Evolutionary conservation across 2,797 vertebrate species (phyloP).

Genomic region (Simalia tracyae): DNA sequence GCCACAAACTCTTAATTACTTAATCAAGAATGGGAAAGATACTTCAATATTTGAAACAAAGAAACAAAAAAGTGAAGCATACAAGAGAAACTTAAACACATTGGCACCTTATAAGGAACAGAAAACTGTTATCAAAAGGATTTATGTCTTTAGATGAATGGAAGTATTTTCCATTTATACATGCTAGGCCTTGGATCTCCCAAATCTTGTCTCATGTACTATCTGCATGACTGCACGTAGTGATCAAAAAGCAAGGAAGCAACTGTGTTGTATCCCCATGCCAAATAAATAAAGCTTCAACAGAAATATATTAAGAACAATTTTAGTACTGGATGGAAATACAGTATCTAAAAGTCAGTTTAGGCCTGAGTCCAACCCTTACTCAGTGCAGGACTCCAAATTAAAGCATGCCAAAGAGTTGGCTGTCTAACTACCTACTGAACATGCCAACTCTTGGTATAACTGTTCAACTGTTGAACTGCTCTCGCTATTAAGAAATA

Average conservation of each 20-base stretch:
- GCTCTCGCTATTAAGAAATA: neutral
- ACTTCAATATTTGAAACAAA: no score
- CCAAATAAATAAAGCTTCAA: neutral
- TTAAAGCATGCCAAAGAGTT: neutral
- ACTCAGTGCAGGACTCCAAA: neutral
- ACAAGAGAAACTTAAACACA: no score
- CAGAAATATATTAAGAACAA: neutral
- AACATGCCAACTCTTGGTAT: neutral
- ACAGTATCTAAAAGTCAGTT: neutral
- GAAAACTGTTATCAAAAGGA: no score
- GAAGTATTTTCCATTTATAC: neutral
- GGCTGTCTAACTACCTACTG: neutral
- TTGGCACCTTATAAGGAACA: no score
- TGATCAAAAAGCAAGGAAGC: neutral
- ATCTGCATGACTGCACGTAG: neutral
- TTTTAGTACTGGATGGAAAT: neutral
- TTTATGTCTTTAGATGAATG: no score
- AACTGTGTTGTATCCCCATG: neutral
- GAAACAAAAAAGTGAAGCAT: no score
- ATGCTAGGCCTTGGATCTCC: neutral
- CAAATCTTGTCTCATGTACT: neutral
- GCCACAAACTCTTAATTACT: no score
- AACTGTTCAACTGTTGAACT: neutral
- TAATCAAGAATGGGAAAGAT: no score
- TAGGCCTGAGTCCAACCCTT: neutral